Percentiles rank a stretch among this genome's conserved stretches.
phyloP scores from a whole-genome alignment of 2,113 vertebrate genomes.

The Nymphicus hollandicus region DNA sequence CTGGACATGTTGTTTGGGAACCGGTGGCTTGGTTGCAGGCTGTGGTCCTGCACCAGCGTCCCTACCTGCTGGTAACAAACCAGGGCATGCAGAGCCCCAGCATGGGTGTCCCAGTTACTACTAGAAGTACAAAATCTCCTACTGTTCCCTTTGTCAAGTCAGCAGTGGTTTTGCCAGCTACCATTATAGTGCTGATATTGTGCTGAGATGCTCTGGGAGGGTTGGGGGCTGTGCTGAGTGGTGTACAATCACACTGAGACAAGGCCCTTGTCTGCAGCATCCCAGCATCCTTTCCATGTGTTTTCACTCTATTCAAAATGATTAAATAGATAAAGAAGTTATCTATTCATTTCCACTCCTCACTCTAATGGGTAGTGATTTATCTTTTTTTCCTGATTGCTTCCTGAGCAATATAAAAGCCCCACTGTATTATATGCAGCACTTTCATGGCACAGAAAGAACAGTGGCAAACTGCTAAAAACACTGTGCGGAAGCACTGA shows the following conservation, averaged over 20 bases:
- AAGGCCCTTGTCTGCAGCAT: neutral
- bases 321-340: neutral
- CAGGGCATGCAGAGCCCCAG: neutral
- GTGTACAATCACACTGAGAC: rapidly evolving
- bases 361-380: neutral
- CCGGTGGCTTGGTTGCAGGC: rapidly evolving
- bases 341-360: neutral
- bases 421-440: neutral
- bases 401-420: neutral
- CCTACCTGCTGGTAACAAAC: neutral
- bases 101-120: neutral
- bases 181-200: rapidly evolving
- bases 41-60: too few relatives aligned
- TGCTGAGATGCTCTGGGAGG: neutral
- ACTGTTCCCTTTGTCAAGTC: neutral
- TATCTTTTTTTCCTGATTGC: neutral
- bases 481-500: neutral
- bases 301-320: neutral
- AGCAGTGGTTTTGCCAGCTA: neutral
- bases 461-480: neutral
- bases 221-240: rapidly evolving
- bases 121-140: neutral
- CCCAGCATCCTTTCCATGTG: rapidly evolving
- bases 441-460: neutral
- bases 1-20: neutral